Evolutionary conservation across 2,888 invertebrate genomes (phyloP), one percentile per base, ranked within the genome.

Genomic region (Siphonodentalium dalli): DNA sequence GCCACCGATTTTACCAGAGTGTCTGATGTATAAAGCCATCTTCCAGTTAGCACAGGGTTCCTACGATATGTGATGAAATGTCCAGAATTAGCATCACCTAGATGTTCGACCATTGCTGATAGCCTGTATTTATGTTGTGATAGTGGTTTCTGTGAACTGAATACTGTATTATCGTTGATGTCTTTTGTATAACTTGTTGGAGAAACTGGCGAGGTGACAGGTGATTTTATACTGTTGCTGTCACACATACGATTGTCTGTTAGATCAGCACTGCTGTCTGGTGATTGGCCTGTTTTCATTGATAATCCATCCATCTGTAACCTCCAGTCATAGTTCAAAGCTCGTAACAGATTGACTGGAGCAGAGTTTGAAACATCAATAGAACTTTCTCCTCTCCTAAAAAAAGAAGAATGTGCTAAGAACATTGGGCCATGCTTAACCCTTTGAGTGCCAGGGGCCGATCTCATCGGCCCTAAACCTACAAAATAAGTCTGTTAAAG

Each of bases 11-110:
- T 88, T 9, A 96, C 93, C 59, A 89, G 86, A 3, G 90, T 88
- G 82, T 94, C 93, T 0, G 93, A 93, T 0, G 91, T 90, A 80
- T 89, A 90, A 83, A 89, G 90, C 93, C 93, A 93, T 61, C 89
- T 90, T 50, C 58, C 69, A 35, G 65, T 74, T 60, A 62, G 68
- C 68, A 56, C 69, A 2, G 82, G 77, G 79, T 83, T 78, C 28
- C 93, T 86, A 56, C 96, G 85, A 82, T 93, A 96, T 39, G 95
- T 94, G 57, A 95, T 90, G 85, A 95, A 97, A 85, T 97, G 97
- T 1, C 97, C 97, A 40, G 91, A 90, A 77, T 90, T 88, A 9
- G 91, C 91, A 41, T 91, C 90, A 2, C 96, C 96, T 62, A 90
- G 87, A 84, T 96, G 96, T 61, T 92, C 93, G 40, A 95, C 90